Evolutionary conservation across 2,797 vertebrate species (phyloP).

Genomic region (Oreonectes daqikongensis): DNA sequence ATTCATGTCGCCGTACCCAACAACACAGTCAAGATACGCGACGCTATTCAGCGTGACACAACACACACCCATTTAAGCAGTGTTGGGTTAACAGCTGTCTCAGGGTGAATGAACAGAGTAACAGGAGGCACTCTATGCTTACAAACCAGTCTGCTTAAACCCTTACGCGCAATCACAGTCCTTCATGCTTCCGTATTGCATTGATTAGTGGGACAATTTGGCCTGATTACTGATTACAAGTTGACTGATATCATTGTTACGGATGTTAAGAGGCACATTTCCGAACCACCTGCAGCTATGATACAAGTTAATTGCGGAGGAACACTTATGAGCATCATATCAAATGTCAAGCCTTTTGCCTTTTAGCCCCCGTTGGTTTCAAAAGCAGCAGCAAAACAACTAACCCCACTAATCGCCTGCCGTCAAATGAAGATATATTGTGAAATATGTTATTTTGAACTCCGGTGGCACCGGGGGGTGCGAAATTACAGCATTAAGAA

Average conservation of each 20-base stretch:
- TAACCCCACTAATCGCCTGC: background rate
- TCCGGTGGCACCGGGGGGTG: background rate
- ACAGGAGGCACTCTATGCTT: slow-evolving; percentile 49
- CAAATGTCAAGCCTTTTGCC: slow-evolving; percentile 53
- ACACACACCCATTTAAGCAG: slow-evolving; percentile 28
- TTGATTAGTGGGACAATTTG: slow-evolving; percentile 80
- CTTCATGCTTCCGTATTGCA: slow-evolving; percentile 72
- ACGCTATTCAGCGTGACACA: slow-evolving; percentile 37
- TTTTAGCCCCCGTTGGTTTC: slow-evolving; percentile 43
- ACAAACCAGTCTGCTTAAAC: slow-evolving; percentile 56
- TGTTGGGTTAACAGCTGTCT: slow-evolving; percentile 55
- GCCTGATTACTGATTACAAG: slow-evolving; percentile 83
- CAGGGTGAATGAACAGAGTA: slow-evolving; percentile 50
- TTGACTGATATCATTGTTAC: slow-evolving; percentile 80
- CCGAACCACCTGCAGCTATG: slow-evolving; percentile 79
- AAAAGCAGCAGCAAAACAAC: slow-evolving; percentile 37
- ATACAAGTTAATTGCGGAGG: slow-evolving; percentile 68
- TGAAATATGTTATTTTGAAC: slow-evolving; percentile 12
- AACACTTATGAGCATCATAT: slow-evolving; percentile 64
- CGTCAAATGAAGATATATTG: slow-evolving; percentile 17
- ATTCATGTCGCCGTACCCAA: slow-evolving; percentile 25
- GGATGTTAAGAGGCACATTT: slow-evolving; percentile 72
- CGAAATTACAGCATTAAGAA: background rate
- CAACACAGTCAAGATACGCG: slow-evolving; percentile 17
- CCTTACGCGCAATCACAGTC: slow-evolving; percentile 72